These are phyloP conservation scores for Alfaro cultratus DNA, from an alignment of 2,797 vertebrate species.

Conservation along the genomic window DNA sequence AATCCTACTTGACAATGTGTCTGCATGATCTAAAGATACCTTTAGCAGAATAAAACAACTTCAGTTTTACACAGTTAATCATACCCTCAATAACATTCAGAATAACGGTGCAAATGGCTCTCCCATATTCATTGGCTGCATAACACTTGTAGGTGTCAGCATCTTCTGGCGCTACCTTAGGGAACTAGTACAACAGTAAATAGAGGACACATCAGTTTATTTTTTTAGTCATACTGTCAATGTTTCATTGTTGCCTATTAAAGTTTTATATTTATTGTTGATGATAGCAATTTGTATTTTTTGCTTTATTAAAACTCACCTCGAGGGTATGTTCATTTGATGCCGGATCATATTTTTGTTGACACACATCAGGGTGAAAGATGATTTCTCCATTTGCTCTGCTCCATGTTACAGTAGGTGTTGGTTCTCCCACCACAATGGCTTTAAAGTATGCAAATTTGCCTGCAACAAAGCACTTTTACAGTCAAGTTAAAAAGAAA, in stretches of 20 bases:
- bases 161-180: conserved; percentile 78
- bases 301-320: conserved; percentile 68
- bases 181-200: conserved; percentile 79
- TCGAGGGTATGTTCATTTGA: conserved; percentile 83
- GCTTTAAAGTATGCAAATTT: conserved; percentile 88
- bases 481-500: neutral
- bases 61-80: conserved; percentile 9
- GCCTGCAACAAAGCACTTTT: conserved; percentile 70
- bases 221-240: neutral
- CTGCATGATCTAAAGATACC: neutral
- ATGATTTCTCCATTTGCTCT: conserved; percentile 80
- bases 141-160: conserved; percentile 88
- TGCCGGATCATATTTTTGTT: conserved; percentile 68
- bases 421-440: conserved; percentile 83
- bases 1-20: neutral
- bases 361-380: conserved; percentile 78
- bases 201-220: neutral
- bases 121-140: conserved; percentile 86
- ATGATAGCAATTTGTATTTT: neutral
- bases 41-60: neutral
- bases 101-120: conserved; percentile 83
- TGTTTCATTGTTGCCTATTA: neutral
- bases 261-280: neutral
- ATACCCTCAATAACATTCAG: conserved; percentile 89
- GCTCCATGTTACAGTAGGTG: conserved; percentile 83